phyloP scores from a whole-genome alignment of 2,113 vertebrate species.

The Gorsachius goisagi region DNA sequence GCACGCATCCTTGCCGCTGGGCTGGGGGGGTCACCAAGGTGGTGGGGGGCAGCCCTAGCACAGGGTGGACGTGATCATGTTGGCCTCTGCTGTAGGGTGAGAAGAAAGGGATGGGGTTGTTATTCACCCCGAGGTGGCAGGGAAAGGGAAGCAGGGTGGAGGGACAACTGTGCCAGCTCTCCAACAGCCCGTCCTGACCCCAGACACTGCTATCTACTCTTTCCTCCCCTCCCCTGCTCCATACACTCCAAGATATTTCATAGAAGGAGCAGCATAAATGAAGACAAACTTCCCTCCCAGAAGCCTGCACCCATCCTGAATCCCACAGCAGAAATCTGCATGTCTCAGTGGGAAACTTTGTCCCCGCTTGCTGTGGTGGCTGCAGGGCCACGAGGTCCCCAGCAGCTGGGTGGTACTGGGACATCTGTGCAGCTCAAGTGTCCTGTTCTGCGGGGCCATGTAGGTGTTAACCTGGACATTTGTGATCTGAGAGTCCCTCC shows the following conservation, averaged over 20 bases:
- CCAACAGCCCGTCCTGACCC: neutral
- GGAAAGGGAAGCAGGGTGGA: neutral
- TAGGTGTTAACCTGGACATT: neutral
- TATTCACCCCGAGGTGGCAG: rapidly evolving
- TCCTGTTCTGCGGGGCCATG: rapidly evolving
- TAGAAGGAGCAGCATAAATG: neutral
- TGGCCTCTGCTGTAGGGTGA: neutral
- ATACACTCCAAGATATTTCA: rapidly evolving
- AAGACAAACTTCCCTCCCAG: neutral
- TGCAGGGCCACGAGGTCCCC: neutral
- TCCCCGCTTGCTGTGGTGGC: neutral
- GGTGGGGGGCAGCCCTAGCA: neutral
- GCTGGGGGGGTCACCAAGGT: neutral
- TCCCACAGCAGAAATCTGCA: neutral
- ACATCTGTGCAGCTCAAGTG: neutral
- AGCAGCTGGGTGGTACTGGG: neutral
- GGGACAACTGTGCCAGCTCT: rapidly evolving
- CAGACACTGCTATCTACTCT: neutral
- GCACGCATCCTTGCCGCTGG: slow-evolving; percentile 70
- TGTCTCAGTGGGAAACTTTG: neutral
- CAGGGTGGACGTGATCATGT: neutral
- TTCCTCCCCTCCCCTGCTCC: neutral
- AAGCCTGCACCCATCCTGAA: neutral
- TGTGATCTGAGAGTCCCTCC: neutral
- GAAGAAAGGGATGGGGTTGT: neutral